Conservation (phyloP, 2,888 invertebrate species). For the Phyllotreta striolata region DNA sequence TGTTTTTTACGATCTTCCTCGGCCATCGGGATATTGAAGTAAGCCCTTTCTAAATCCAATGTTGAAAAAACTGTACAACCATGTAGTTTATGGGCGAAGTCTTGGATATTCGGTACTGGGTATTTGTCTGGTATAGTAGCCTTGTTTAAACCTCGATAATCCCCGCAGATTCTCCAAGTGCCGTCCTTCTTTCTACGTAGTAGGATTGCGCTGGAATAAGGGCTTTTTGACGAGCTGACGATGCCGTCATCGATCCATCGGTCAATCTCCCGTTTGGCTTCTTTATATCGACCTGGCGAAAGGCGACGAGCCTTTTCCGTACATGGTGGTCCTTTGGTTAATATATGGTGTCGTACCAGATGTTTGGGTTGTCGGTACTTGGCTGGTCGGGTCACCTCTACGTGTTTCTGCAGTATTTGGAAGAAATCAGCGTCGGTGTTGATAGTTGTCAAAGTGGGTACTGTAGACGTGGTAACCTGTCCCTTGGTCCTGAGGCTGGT, state of each 20-base stretch:
- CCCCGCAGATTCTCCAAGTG: conserved; percentile 51
- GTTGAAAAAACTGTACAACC: conserved; percentile 43
- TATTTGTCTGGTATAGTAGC: conserved; percentile 48
- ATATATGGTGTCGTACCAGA: no score
- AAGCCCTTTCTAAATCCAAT: conserved; percentile 55
- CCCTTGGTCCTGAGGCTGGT: no score
- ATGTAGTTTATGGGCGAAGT: conserved; percentile 47
- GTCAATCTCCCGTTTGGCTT: conserved; percentile 48
- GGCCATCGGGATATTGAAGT: conserved; percentile 54
- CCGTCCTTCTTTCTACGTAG: conserved; percentile 47
- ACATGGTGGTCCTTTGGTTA: no score
- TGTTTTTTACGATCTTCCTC: conserved; percentile 50
- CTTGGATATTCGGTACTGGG: conserved; percentile 51
- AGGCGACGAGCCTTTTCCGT: no score
- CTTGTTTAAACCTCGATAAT: conserved; percentile 50
- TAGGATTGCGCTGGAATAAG: conserved; percentile 53
- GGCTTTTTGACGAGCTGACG: conserved; percentile 40
- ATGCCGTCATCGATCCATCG: conserved; percentile 46
- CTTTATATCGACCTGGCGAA: conserved; percentile 17
- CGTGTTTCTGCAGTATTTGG: no score
- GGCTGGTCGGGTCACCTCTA: no score
- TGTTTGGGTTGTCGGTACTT: no score
- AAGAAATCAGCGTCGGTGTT: no score
- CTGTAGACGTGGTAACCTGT: no score
- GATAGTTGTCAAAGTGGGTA: no score